phyloP scores from a whole-genome alignment of 1,140 invertebrate species.

The Zeugodacus cucurbitae region DNA sequence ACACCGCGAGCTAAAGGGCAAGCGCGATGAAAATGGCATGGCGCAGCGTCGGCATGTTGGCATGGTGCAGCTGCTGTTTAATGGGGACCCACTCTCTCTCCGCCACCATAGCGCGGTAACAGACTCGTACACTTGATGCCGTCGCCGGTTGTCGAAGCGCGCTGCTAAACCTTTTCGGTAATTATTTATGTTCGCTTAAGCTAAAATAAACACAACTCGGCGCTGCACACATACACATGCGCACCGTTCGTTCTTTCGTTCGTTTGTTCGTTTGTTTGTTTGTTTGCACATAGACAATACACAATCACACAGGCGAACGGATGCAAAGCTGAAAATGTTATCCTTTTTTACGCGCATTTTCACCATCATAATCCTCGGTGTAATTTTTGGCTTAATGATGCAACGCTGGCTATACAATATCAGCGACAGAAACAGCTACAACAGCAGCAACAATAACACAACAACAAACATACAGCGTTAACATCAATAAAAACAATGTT shows the following conservation, averaged over 20 bases:
- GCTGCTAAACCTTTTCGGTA: constrained; percentile 31
- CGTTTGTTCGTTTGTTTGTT: too few relatives aligned
- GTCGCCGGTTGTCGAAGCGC: not conserved
- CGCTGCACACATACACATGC: not conserved
- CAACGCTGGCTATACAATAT: not conserved
- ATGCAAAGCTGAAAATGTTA: constrained; percentile 39
- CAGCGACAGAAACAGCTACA: not conserved
- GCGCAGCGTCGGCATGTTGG: not conserved
- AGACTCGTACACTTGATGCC: not conserved
- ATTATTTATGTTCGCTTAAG: constrained; percentile 44
- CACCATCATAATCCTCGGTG: constrained; percentile 44
- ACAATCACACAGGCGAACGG: not conserved
- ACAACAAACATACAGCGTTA: too few relatives aligned
- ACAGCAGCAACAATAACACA: not conserved
- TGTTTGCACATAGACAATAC: not conserved
- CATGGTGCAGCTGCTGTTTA: not conserved
- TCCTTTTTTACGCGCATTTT: constrained; percentile 45
- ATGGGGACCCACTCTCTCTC: not conserved
- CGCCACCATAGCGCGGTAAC: not conserved
- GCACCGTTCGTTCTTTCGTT: not conserved
- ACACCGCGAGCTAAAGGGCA: not conserved
- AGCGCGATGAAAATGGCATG: not conserved
- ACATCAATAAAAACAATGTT: not conserved
- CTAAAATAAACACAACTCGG: constrained; percentile 21
- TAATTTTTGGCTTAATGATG: constrained; percentile 46